These are phyloP conservation scores for Nephrotoma flavescens DNA, from an alignment of 2,888 invertebrate species.

Conservation along the genomic window DNA sequence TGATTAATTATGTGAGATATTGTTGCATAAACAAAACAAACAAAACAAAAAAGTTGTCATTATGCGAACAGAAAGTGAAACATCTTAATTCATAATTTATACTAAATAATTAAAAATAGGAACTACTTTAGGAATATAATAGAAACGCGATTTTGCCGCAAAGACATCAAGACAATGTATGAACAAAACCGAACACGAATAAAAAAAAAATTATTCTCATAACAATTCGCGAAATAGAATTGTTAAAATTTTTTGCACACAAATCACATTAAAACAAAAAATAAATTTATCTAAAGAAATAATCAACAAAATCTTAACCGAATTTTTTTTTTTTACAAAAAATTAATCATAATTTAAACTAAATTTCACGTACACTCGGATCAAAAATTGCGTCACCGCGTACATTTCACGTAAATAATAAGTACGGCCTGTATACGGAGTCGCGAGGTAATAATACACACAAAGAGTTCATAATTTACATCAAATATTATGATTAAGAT, in stretches of 20 bases:
- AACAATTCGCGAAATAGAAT: not conserved
- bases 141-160: not conserved
- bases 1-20: not conserved
- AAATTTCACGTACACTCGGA: not conserved
- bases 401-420: not conserved
- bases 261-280: not conserved
- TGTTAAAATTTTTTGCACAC: not conserved
- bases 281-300: not conserved
- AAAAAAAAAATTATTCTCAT: not conserved
- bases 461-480: not conserved
- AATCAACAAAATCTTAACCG: not conserved
- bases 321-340: not conserved
- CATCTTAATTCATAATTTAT: not conserved
- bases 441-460: not conserved
- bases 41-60: not conserved
- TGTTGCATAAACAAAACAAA: not conserved
- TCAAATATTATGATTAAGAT: not conserved
- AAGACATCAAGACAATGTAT: not conserved
- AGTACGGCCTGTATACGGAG: not conserved
- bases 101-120: not conserved
- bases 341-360: not conserved
- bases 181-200: not conserved
- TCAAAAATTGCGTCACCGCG: not conserved
- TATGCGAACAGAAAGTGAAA: not conserved
- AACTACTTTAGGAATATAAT: not conserved